Evolutionary conservation across 2,113 vertebrate species (phyloP), one percentile per base, ranked within the genome.

Genomic region (Brienomyrus longianalis): DNA sequence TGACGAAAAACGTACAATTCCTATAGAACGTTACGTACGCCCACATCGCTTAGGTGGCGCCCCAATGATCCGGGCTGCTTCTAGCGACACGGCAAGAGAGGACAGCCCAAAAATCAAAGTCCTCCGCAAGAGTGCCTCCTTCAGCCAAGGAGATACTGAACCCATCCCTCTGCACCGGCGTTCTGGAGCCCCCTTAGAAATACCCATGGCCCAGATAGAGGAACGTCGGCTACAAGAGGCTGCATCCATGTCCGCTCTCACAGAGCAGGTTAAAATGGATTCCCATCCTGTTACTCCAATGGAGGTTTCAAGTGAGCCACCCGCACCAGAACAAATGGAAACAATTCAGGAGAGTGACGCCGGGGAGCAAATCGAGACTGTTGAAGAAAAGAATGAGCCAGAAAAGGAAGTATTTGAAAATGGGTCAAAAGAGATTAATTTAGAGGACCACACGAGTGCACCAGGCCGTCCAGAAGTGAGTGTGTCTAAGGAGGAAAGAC

Each of bases 111-210:
- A 98, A 93, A 93, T 95, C 0, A 96, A 94, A 52, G 94, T 94
- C 39, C 94, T 99, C 90, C 97, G 97, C 74, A 99, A 99, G 93
- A 98, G 98, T 93, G 97, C 98, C 85, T 99, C 98, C 86, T 99
- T 99, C 91, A 98, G 97, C 62, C 98, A 99, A 0, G 98, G 97
- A 0, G 98, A 99, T 0, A 93, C 96, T 0, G 98, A 99, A 89
- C 97, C 98, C 0, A 96, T 98, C 0, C 93, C 96, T 80, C 93
- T 97, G 90, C 98, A 99, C 90, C 96, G 98, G 21, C 96, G 98
- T 0, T 97, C 96, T 0, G 98, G 98, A 0, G 98, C 97, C 0
- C 98, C 98, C 2, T 91, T 99, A 0, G 98, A 99, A 94, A 99
- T 99, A 88, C 98, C 98, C 0, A 48, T 98, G 91, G 96, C 97